Percentiles rank a stretch among this genome's conserved stretches.
These are phyloP conservation scores for Cephalopterus ornatus DNA, from an alignment of 2,113 vertebrate genomes.

Conservation along the genomic window DNA sequence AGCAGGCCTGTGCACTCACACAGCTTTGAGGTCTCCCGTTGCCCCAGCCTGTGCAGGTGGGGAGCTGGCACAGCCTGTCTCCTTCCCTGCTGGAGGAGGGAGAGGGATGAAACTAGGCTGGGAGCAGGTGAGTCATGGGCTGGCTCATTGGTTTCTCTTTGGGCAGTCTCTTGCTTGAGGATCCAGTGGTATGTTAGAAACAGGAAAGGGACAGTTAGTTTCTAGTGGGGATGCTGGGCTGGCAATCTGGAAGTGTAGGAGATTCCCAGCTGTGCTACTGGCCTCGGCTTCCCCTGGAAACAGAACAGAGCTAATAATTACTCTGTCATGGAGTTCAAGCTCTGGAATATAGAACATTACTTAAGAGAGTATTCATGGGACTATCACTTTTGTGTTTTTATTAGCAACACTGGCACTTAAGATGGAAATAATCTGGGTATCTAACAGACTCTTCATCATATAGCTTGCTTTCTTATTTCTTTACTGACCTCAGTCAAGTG, in stretches of 20 bases:
- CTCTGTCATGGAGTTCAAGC: background rate
- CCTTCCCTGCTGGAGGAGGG: background rate
- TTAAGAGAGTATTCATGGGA: background rate
- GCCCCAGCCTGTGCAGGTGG: background rate
- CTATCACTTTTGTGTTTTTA: background rate
- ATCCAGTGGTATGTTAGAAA: background rate
- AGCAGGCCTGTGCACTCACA: background rate
- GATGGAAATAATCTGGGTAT: background rate
- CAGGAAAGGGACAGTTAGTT: background rate
- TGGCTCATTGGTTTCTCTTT: background rate
- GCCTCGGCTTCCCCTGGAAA: background rate
- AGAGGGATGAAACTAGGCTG: background rate
- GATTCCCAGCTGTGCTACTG: background rate
- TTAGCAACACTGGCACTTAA: background rate
- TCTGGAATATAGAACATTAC: background rate
- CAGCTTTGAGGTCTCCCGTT: background rate
- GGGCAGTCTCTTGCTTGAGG: background rate
- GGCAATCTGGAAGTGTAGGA: background rate
- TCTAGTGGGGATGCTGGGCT: background rate
- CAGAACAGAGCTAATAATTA: background rate
- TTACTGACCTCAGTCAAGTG: background rate
- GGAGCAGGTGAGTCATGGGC: background rate
- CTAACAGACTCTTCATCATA: background rate
- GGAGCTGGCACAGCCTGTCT: background rate
- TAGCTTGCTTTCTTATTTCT: background rate